Evolutionary conservation across 1,140 invertebrate species (phyloP).

Genomic region (Drosophila trapezifrons): DNA sequence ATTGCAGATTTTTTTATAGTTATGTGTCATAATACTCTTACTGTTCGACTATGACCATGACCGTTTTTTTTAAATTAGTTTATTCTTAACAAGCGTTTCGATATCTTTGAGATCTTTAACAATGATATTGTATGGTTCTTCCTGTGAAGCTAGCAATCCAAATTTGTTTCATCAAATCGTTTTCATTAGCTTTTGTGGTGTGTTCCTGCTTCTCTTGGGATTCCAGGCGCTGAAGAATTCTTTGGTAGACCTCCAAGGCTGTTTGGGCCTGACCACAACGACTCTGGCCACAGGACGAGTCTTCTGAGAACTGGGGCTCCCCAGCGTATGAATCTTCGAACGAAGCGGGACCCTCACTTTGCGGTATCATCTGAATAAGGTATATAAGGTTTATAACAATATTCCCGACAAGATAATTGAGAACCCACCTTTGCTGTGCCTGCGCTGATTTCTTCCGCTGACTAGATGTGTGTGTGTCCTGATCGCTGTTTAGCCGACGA

Average conservation of each 20-base stretch:
- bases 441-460: constrained; percentile 49
- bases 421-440: constrained; percentile 14
- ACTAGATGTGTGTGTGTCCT: constrained; percentile 64
- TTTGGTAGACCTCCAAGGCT: constrained; percentile 52
- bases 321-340: constrained; percentile 6
- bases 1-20: too few species aligned
- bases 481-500: constrained; percentile 49
- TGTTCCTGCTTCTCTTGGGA: not conserved
- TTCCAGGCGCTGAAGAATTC: constrained; percentile 42
- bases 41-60: too few species aligned
- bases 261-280: constrained; percentile 46
- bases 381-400: not conserved
- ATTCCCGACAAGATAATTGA: not conserved
- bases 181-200: not conserved
- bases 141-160: constrained; percentile 69
- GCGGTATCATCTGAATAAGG: constrained; percentile 55
- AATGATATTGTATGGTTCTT: constrained; percentile 48
- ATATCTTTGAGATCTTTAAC: not conserved
- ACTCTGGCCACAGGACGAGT: constrained; percentile 47
- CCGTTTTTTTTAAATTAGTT: not conserved
- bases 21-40: too few species aligned
- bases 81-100: constrained; percentile 19
- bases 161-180: constrained; percentile 45
- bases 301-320: constrained; percentile 1
- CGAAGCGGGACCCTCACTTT: constrained; percentile 23